phyloP scores from a whole-genome alignment of 2,888 invertebrate species.

The Lepetodrilus schrolli region DNA sequence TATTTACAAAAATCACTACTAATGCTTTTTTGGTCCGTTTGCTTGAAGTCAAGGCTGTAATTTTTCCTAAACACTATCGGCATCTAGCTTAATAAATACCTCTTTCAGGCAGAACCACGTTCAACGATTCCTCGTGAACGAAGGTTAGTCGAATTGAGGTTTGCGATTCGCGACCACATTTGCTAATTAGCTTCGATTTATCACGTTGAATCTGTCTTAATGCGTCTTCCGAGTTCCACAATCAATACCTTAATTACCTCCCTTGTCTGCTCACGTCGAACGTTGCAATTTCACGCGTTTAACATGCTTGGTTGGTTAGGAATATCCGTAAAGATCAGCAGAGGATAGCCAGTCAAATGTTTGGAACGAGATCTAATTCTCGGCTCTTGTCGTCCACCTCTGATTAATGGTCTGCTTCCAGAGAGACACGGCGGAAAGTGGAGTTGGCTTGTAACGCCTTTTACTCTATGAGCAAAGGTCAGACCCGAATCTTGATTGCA shows the following conservation, averaged over 20 bases:
- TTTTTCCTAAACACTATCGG: not conserved
- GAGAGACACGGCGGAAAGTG: not conserved
- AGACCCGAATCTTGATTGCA: not conserved
- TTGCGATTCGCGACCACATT: slow-evolving; percentile 13
- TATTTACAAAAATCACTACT: slow-evolving; percentile 6
- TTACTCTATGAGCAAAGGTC: not conserved
- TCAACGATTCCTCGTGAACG: not conserved
- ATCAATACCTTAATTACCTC: slow-evolving; percentile 13
- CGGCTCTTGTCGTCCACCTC: not conserved
- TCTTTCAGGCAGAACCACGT: not conserved
- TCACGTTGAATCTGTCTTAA: slow-evolving; percentile 24
- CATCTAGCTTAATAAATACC: slow-evolving; percentile 13
- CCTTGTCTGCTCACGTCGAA: slow-evolving; percentile 7
- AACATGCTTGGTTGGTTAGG: not conserved
- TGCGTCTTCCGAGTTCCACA: not conserved
- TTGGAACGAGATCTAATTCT: slow-evolving; percentile 19
- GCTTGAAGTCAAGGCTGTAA: not conserved
- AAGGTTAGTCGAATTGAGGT: not conserved
- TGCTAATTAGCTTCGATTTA: slow-evolving; percentile 32
- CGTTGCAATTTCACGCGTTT: slow-evolving; percentile 26
- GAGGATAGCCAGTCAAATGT: slow-evolving; percentile 1
- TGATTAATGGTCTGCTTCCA: slow-evolving; percentile 2
- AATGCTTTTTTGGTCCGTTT: not conserved
- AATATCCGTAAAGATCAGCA: not conserved
- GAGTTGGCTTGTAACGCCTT: not conserved